Percentiles rank a stretch among this genome's conserved stretches.
Evolutionary conservation across 2,888 invertebrate genomes (phyloP).

Genomic region (Rotaria macrura): DNA sequence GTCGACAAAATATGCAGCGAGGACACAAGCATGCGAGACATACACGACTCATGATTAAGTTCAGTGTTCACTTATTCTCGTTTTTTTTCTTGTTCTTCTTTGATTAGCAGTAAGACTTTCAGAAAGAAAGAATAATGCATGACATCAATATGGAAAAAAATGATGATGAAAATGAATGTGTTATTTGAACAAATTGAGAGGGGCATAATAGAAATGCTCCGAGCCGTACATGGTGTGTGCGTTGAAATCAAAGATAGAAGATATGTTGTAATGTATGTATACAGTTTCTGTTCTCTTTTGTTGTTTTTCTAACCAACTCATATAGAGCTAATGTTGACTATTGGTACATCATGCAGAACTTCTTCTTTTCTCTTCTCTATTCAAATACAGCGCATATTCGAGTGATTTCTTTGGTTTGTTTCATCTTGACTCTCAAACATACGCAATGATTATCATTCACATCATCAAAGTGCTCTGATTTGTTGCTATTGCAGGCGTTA

Average conservation of each 20-base stretch:
- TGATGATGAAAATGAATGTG: background rate
- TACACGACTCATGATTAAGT: constrained; percentile 11
- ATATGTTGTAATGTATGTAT: background rate
- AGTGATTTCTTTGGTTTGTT: background rate
- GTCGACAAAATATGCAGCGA: background rate
- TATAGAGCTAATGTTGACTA: background rate
- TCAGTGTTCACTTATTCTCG: background rate
- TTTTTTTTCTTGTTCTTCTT: background rate
- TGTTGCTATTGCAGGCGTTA: background rate
- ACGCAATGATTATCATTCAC: background rate
- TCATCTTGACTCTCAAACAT: background rate
- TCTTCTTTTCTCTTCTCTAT: background rate
- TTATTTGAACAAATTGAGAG: background rate
- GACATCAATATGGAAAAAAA: background rate
- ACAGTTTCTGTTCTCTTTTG: background rate
- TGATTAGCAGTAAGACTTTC: background rate
- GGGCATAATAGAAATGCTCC: background rate
- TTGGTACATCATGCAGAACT: background rate
- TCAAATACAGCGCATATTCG: background rate
- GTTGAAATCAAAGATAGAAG: background rate
- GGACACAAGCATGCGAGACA: background rate
- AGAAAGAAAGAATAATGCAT: background rate
- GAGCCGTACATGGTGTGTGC: background rate
- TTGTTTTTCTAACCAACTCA: background rate
- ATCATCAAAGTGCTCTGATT: background rate